These are phyloP conservation scores for Orthosia incerta DNA, from an alignment of 2,888 invertebrate species.

Conservation along the genomic window DNA sequence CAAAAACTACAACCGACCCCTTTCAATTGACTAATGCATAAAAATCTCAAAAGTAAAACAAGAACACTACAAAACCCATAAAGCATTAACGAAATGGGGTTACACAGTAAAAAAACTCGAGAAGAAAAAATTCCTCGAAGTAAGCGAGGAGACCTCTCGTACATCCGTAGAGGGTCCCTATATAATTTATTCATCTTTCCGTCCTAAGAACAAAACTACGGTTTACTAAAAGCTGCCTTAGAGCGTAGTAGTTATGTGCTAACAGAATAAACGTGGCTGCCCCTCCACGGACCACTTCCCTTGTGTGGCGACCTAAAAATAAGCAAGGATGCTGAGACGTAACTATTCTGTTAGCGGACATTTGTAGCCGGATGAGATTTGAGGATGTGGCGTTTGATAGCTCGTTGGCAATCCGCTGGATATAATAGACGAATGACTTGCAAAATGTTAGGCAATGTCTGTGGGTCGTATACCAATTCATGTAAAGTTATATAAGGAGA, in stretches of 20 bases:
- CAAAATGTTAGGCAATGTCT: slow-evolving; percentile 7
- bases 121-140: slow-evolving; percentile 39
- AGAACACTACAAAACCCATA: slow-evolving; percentile 49
- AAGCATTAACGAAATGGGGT: slow-evolving; percentile 55
- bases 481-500: not conserved
- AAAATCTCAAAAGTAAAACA: slow-evolving; percentile 36
- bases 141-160: slow-evolving; percentile 52
- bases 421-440: slow-evolving; percentile 3
- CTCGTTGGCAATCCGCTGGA: slow-evolving; percentile 29
- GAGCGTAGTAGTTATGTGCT: slow-evolving; percentile 66
- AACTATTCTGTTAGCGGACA: slow-evolving; percentile 67
- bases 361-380: slow-evolving; percentile 65
- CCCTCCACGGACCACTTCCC: slow-evolving; percentile 76
- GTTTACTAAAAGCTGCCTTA: slow-evolving; percentile 55
- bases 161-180: slow-evolving; percentile 52
- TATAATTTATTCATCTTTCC: slow-evolving; percentile 65
- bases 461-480: not conserved
- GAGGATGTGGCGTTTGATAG: slow-evolving; percentile 50
- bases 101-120: slow-evolving; percentile 48
- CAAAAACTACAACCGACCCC: slow-evolving; percentile 7
- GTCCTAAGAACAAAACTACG: slow-evolving; percentile 53
- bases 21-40: slow-evolving; percentile 21
- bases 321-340: slow-evolving; percentile 71
- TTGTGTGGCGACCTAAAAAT: slow-evolving; percentile 82
- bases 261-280: slow-evolving; percentile 72